phyloP scores from a whole-genome alignment of 2,113 vertebrate species.

The Poeciliopsis prolifica region DNA sequence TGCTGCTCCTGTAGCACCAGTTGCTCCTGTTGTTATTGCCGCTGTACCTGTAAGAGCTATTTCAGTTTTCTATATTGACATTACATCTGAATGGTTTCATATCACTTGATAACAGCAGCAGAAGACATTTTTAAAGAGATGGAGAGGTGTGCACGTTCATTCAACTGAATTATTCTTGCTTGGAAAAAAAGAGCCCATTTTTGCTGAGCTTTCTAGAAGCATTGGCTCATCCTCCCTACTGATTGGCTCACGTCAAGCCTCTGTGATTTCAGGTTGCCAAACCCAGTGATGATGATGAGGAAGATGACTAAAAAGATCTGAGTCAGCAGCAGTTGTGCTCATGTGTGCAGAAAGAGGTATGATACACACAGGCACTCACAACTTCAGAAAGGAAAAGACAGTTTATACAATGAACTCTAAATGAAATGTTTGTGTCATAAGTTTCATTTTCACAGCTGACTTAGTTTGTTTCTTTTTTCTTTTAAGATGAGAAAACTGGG shows the following conservation, averaged over 20 bases:
- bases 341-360: constrained; percentile 21
- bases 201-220: constrained; percentile 27
- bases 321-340: constrained; percentile 37
- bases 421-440: not conserved
- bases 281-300: constrained; percentile 53
- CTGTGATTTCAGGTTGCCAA: constrained; percentile 60
- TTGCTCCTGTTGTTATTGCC: not conserved
- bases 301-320: constrained; percentile 51
- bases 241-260: constrained; percentile 38
- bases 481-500: constrained; percentile 30
- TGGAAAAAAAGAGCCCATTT: constrained; percentile 5
- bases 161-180: constrained; percentile 9
- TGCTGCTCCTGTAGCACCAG: not conserved
- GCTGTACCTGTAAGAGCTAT: constrained; percentile 38
- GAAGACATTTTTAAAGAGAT: not conserved
- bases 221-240: constrained; percentile 14
- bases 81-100: not conserved
- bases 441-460: not conserved
- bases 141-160: constrained; percentile 27
- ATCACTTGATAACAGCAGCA: not conserved
- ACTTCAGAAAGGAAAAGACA: not conserved
- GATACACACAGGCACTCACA: not conserved
- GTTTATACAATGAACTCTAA: not conserved
- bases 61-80: not conserved
- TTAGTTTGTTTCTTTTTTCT: not conserved